Base-by-base conservation (phyloP, 2,888 invertebrate genomes). In the Drosophila hamatofila region DNA sequence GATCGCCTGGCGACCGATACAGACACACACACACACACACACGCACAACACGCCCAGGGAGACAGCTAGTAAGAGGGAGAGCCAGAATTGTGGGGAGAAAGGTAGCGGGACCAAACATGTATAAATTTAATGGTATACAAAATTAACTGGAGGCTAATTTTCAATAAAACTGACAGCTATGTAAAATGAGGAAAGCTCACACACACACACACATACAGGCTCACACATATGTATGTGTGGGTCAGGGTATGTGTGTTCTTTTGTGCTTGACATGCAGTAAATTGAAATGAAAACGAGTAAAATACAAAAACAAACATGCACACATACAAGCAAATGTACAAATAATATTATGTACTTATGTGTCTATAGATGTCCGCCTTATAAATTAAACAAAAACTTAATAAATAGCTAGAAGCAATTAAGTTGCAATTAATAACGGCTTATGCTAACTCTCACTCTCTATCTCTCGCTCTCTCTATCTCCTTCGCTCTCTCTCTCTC, bases 331-430 rank as follows among this genome's bases (percentile, higher is more conserved):
- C 58, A 61, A 35, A 54, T 72, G 41, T 12, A 61, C 66, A 72
- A 56, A 65, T 63, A 70, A 67, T 54, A 62, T 52, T 55, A 30
- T 73, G 41, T 51, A 23, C 41, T 59, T 49, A 41, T 44, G 57
- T 60, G 49, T 58, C 48, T 64, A 57, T 49, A 25, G 52, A 78
- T 78, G 80, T 64, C 61, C 67, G 69, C 41, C 42, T 80, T 82
- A 85, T 88, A 88, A 85, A 88, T 89, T 79, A 83, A 89, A 87
- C 88, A 85, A 89, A 89, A 89, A 86, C 83, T 89, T 87, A 83
- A 76, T 87, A 87, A 83, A 88, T 85, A 87, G 81, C 86, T 81
- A 54, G 59, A 61, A 78, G 86, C 86, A 61, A 75, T 79, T 59
- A 75, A 78, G 83, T 83, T 87, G 86, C 90, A 87, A 87, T 87